phyloP scores from a whole-genome alignment of 2,888 invertebrate species.

The Drosophila robusta region DNA sequence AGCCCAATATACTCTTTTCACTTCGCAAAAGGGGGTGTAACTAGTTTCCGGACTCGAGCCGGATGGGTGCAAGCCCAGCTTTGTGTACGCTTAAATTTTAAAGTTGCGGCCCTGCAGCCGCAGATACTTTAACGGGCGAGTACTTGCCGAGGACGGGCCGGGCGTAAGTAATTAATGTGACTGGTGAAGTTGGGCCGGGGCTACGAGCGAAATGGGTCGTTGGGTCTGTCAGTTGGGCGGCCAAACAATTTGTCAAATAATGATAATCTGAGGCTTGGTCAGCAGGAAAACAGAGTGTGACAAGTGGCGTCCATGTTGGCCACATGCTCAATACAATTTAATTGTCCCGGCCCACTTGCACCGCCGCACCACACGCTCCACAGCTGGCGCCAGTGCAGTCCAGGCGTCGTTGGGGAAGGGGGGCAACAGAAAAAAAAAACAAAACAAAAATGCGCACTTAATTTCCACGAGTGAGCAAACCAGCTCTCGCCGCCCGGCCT shows the following conservation, averaged over 20 bases:
- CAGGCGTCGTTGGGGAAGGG: too few species aligned
- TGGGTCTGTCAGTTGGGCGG: conserved; percentile 25
- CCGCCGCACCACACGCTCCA: neutral
- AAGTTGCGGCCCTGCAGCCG: neutral
- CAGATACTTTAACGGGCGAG: conserved; percentile 1
- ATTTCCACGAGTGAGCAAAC: conserved; percentile 69
- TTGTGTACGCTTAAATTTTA: neutral
- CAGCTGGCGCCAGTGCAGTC: neutral
- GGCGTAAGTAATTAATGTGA: conserved; percentile 23
- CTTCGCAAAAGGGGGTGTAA: too few species aligned
- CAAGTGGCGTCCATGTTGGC: conserved; percentile 48
- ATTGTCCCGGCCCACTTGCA: conserved; percentile 40
- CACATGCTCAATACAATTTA: conserved; percentile 65
- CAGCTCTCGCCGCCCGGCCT: conserved; percentile 30
- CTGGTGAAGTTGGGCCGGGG: conserved; percentile 2
- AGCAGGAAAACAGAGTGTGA: conserved; percentile 19
- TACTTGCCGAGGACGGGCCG: neutral
- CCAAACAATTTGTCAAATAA: conserved; percentile 76
- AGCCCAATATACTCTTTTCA: too few species aligned
- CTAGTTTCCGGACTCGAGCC: too few species aligned
- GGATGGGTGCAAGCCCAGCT: too few species aligned
- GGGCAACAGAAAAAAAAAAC: too few species aligned
- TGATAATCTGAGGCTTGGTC: conserved; percentile 71
- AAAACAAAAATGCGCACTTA: conserved; percentile 68
- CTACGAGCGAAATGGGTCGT: neutral